These are phyloP conservation scores for Coreius guichenoti DNA, from an alignment of 2,797 vertebrate genomes.

Conservation along the genomic window DNA sequence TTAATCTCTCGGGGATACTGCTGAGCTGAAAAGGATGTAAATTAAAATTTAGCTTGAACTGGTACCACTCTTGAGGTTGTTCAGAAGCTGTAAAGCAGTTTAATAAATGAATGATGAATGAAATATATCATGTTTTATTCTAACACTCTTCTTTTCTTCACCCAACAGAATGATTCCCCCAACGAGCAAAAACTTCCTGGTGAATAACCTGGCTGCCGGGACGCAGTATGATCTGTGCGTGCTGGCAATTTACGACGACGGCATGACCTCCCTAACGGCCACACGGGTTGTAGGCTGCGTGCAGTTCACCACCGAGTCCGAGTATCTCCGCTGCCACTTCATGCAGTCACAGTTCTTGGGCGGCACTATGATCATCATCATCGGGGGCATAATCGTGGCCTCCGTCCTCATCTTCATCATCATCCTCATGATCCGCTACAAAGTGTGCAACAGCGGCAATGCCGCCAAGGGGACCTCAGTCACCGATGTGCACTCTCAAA, in stretches of 20 bases:
- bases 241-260: conserved; percentile 95
- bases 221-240: conserved; percentile 95
- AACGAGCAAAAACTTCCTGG: conserved; percentile 96
- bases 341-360: conserved; percentile 99
- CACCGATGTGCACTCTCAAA: conserved; percentile 95
- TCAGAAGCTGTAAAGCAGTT: conserved; percentile 21
- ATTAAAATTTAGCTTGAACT: not conserved
- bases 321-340: conserved; percentile 96
- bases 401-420: conserved; percentile 98
- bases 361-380: conserved; percentile 99
- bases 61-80: conserved; percentile 13
- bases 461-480: conserved; percentile 88
- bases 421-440: conserved; percentile 99
- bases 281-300: conserved; percentile 95
- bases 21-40: not conserved
- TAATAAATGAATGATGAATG: conserved; percentile 4
- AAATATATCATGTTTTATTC: conserved; percentile 13
- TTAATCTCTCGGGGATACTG: not conserved
- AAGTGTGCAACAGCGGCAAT: conserved; percentile 90
- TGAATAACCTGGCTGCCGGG: conserved; percentile 95
- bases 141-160: not conserved
- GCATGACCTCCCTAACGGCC: conserved; percentile 94
- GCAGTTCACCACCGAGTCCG: conserved; percentile 95
- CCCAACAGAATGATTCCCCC: conserved; percentile 94
- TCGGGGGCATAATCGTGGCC: conserved; percentile 96